phyloP scores from a whole-genome alignment of 1,140 invertebrate species.

The Zelostemma sp. region DNA sequence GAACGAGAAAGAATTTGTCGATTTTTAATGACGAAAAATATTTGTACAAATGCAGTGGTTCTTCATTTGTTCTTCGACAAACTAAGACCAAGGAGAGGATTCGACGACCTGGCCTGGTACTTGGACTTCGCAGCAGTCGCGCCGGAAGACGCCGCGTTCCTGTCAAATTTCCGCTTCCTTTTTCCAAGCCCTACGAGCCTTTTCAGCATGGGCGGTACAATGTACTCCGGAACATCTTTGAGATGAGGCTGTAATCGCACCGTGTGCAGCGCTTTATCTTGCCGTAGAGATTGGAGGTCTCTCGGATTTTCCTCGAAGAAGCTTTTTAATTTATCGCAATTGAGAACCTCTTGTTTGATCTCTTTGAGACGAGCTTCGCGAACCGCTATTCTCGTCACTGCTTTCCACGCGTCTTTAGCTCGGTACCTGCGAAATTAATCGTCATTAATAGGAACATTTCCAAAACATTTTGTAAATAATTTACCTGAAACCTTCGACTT shows the following conservation, averaged over 20 bases:
- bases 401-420: constrained; percentile 93
- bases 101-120: constrained; percentile 57
- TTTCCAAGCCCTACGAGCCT: constrained; percentile 70
- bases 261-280: constrained; percentile 93
- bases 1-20: too few species aligned
- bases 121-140: constrained; percentile 59
- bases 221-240: constrained; percentile 94
- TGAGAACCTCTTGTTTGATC: constrained; percentile 94
- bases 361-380: constrained; percentile 94
- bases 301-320: constrained; percentile 96
- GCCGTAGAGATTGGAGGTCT: constrained; percentile 89
- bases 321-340: constrained; percentile 92
- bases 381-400: constrained; percentile 92
- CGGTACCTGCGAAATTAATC: constrained; percentile 75
- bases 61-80: constrained; percentile 53
- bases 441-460: too few species aligned
- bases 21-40: too few species aligned
- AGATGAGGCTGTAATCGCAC: constrained; percentile 88
- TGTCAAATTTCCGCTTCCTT: constrained; percentile 64
- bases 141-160: constrained; percentile 51
- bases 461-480: constrained; percentile 2
- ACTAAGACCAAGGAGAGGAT: constrained; percentile 62
- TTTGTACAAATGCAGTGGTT: too few species aligned
- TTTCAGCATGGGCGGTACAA: constrained; percentile 84
- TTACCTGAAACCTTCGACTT: constrained; percentile 92